A percentile compares a stretch with the other conserved stretches of the same genome.
These are phyloP conservation scores for Aix galericulata DNA, from an alignment of 2,113 vertebrate genomes.

Conservation along the genomic window DNA sequence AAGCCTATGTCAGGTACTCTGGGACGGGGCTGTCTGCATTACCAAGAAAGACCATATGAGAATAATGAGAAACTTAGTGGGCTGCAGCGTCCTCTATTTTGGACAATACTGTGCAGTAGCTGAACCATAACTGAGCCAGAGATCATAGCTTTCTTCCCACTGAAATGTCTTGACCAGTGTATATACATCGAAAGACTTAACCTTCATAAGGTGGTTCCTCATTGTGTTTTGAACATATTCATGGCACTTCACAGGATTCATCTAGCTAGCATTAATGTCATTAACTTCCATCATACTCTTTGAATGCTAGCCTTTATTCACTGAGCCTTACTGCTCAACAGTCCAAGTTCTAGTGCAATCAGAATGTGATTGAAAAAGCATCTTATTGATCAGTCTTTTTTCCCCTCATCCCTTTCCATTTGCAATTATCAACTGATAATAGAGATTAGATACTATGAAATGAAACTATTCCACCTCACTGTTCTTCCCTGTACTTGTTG, in stretches of 20 bases:
- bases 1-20: conserved; percentile 93
- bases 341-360: neutral
- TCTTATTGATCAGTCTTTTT: neutral
- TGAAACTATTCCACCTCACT: neutral
- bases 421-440: neutral
- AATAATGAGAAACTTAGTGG: neutral
- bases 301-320: neutral
- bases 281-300: neutral
- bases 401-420: neutral
- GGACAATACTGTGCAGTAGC: neutral
- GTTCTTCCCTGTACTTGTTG: neutral
- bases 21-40: neutral
- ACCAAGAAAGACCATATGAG: neutral
- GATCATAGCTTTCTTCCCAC: neutral
- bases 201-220: neutral
- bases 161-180: neutral
- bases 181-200: neutral
- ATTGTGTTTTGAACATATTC: neutral
- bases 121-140: neutral
- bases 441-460: neutral
- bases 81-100: neutral
- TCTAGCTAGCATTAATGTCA: neutral
- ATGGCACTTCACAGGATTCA: neutral
- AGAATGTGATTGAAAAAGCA: neutral
- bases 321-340: neutral